These are phyloP conservation scores for Oxyura jamaicensis DNA, from an alignment of 2,113 vertebrate species.

Conservation along the genomic window DNA sequence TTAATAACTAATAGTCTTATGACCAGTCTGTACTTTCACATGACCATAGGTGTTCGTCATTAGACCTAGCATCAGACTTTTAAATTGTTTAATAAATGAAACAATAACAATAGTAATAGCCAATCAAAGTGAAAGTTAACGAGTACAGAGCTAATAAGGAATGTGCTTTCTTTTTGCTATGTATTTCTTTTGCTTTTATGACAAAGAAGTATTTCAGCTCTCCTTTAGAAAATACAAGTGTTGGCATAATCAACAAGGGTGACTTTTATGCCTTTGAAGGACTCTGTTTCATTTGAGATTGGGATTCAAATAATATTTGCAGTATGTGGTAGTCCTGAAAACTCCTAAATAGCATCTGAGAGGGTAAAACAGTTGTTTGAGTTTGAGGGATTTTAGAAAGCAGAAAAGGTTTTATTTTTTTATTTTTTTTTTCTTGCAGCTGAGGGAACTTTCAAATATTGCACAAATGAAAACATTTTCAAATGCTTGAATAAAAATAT, in stretches of 20 bases:
- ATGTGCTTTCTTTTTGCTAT: not conserved
- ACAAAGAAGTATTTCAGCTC: not conserved
- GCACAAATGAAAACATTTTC: not conserved
- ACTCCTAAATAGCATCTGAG: slow-evolving; percentile 17
- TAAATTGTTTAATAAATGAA: not conserved
- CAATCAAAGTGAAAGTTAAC: not conserved
- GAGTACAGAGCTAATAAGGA: not conserved
- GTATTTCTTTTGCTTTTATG: not conserved
- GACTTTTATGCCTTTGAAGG: slow-evolving; percentile 19
- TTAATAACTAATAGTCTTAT: not conserved
- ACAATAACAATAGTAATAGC: not conserved
- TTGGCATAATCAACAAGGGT: not conserved
- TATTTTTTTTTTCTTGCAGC: not conserved
- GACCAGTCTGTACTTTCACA: not conserved
- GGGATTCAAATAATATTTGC: slow-evolving; percentile 52
- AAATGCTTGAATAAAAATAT: not conserved
- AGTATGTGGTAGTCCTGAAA: slow-evolving; percentile 19
- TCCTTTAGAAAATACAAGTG: slow-evolving; percentile 25
- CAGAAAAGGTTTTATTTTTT: not conserved
- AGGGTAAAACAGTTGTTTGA: not conserved
- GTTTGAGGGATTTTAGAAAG: not conserved
- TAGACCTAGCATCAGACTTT: not conserved
- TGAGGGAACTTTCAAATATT: not conserved
- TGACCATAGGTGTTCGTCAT: not conserved
- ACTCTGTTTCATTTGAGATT: slow-evolving; percentile 19